Conservation (phyloP, 2,888 invertebrate species). For the Asteroscopus sphinx region DNA sequence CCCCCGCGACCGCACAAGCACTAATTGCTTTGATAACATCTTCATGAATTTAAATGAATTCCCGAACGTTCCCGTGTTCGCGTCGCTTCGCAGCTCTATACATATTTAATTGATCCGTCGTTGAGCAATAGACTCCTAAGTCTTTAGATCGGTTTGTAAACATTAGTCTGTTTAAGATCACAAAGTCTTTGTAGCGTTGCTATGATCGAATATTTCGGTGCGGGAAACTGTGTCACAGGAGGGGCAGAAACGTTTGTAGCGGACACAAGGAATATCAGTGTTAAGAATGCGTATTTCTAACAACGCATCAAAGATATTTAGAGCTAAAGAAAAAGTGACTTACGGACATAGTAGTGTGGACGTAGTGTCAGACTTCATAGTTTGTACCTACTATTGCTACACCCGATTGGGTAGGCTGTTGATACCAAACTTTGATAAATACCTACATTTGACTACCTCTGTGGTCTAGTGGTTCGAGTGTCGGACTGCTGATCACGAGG, state of each 20-base stretch:
- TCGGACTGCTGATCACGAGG: too few relatives aligned
- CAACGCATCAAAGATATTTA: too few relatives aligned
- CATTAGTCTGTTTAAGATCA: conserved; percentile 3
- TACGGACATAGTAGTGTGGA: too few relatives aligned
- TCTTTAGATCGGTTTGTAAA: conserved; percentile 4
- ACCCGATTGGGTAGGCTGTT: too few relatives aligned
- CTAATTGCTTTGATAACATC: conserved; percentile 72
- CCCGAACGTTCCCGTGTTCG: conserved; percentile 42
- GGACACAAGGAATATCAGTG: too few relatives aligned
- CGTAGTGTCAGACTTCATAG: too few relatives aligned
- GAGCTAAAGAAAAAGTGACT: too few relatives aligned
- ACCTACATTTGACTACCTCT: too few relatives aligned
- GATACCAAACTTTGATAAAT: too few relatives aligned
- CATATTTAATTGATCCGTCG: conserved; percentile 56
- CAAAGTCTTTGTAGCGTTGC: conserved; percentile 3
- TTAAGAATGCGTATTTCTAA: too few relatives aligned
- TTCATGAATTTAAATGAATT: conserved; percentile 77
- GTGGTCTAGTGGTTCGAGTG: too few relatives aligned
- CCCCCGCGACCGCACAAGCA: conserved; percentile 16
- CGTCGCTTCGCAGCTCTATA: conserved; percentile 42
- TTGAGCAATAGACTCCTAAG: conserved; percentile 2
- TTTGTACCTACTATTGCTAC: too few relatives aligned
- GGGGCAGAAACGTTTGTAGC: not conserved
- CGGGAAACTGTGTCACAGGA: not conserved
- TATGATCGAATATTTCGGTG: not conserved